phyloP scores from a whole-genome alignment of 1,140 invertebrate species.

The Battus philenor region DNA sequence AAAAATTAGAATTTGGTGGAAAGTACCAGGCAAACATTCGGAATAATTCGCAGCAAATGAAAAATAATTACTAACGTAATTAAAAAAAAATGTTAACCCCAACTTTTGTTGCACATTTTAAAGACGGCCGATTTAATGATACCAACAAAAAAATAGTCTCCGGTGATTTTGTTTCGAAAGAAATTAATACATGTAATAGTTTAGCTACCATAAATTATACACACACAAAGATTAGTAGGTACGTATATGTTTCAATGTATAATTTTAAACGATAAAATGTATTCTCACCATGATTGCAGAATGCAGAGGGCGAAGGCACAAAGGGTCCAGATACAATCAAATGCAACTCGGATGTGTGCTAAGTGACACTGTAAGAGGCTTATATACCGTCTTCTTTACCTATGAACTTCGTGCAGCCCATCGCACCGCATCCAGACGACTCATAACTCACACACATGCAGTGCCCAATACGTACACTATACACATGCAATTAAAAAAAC shows the following conservation, averaged over 20 bases:
- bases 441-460: slow-evolving; percentile 24
- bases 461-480: not conserved
- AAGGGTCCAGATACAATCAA: slow-evolving; percentile 46
- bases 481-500: slow-evolving; percentile 21
- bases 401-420: slow-evolving; percentile 64
- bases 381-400: slow-evolving; percentile 67
- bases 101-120: no score
- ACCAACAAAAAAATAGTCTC: no score
- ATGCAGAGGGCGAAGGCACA: slow-evolving; percentile 1
- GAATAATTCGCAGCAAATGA: no score
- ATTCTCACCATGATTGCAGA: slow-evolving; percentile 42
- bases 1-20: no score
- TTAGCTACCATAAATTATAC: no score
- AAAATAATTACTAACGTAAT: no score
- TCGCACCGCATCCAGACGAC: slow-evolving; percentile 37
- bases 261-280: not conserved
- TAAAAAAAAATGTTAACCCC: no score
- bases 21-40: no score
- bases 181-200: no score
- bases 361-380: slow-evolving; percentile 56
- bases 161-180: no score
- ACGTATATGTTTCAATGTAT: not conserved
- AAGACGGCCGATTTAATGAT: no score
- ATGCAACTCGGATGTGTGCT: slow-evolving; percentile 46
- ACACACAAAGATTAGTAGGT: not conserved